Evolutionary conservation across 2,888 invertebrate species (phyloP), one percentile per base, ranked within the genome.

Genomic region (Polia nebulosa): DNA sequence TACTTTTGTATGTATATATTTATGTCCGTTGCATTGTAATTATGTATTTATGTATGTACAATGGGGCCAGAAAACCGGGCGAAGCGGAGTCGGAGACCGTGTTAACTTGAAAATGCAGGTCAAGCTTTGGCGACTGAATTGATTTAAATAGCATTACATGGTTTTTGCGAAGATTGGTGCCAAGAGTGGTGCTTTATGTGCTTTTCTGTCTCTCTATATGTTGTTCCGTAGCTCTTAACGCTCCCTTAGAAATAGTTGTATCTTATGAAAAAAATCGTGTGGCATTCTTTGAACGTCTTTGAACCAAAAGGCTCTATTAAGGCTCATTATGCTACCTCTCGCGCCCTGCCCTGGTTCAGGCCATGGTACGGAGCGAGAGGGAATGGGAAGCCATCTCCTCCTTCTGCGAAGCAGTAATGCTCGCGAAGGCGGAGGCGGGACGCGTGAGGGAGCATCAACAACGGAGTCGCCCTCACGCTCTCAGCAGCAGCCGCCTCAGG

Each of bases 1-100:
- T 64, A 85, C 76, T 79, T 82, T 87, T 87, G 88, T 84, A 80
- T 85, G 80, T 78, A 78, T 84, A 74, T 81, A 58, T 78, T 75
- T 80, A 73, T 72, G 78, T 68, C 61, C 75, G 71, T 82, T 85
- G 76, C 60, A 77, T 72, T 73, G 74, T 76, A 81, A 81, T 85
- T 80, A 83, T 71, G 80, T 72, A 80, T 83, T 79, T 80, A 68
- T 69, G 49, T 73, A 64, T 71, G 68, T 60, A 75, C 78, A 83
- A 83, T 70, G 80, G 59, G 72, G 71, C 72, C 77, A 76, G 59
- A 73, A 78, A 79, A 75, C 62, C 52, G 55, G 63, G 61, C 53
- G 29, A 69, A 68, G 62, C 60, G 61, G 52, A 67, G 75, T 44
- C 25, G 67, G n/a, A 62, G 52, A 74, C 73, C 74, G 73, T 76